Evolutionary conservation across 2,888 invertebrate genomes (phyloP).

Genomic region (Neria commutata): DNA sequence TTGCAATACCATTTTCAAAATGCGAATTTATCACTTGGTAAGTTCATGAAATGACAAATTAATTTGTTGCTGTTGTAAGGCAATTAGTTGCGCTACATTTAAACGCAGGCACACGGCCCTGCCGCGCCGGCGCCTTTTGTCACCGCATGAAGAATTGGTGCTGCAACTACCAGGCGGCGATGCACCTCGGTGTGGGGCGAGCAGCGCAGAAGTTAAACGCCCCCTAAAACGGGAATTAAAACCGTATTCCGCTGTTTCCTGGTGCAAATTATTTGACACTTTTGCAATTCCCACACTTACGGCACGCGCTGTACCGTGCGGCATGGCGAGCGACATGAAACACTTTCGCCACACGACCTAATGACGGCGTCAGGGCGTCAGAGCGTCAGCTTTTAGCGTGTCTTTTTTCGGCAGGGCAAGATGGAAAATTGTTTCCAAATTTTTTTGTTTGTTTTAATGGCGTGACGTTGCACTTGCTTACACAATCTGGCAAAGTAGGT

Average conservation of each 20-base stretch:
- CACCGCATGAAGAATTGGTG: not conserved
- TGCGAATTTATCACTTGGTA: slow-evolving; percentile 11
- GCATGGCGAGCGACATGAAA: not conserved
- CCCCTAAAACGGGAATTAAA: slow-evolving; percentile 17
- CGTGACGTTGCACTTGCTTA: no score
- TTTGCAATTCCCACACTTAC: not conserved
- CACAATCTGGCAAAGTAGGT: no score
- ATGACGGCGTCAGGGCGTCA: no score
- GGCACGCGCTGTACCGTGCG: not conserved
- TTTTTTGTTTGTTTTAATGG: no score
- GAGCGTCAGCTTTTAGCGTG: no score
- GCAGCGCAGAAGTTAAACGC: no score
- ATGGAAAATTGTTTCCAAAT: no score
- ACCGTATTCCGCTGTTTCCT: slow-evolving; percentile 24
- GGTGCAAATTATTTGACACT: slow-evolving; percentile 12
- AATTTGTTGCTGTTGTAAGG: slow-evolving; percentile 27
- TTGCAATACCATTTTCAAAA: not conserved
- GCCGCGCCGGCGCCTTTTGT: not conserved
- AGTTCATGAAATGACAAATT: slow-evolving; percentile 15
- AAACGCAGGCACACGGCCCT: slow-evolving; percentile 19
- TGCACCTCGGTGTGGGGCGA: no score
- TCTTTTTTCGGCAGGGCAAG: no score
- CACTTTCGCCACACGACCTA: not conserved
- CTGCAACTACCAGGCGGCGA: not conserved
- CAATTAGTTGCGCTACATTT: slow-evolving; percentile 52